Evolutionary conservation across 1,140 invertebrate genomes (phyloP).

Genomic region (Chironomus striatipennis): DNA sequence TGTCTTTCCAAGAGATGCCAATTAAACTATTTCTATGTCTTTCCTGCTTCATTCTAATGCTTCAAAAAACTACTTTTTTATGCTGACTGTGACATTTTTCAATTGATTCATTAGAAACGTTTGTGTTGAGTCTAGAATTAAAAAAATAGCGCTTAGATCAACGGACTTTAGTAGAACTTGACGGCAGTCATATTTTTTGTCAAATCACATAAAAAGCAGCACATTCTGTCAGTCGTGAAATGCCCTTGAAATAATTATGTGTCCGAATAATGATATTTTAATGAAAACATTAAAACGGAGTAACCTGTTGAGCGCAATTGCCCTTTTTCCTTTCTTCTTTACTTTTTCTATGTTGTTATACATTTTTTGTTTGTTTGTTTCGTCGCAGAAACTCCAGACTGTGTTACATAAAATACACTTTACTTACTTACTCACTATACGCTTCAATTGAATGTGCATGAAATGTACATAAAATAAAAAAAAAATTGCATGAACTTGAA

Average conservation of each 20-base stretch:
- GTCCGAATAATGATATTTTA: conserved; percentile 14
- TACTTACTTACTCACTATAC: conserved; percentile 13
- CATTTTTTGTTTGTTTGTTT: conserved; percentile 5
- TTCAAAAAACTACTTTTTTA: not conserved
- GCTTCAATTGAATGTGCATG: conserved; percentile 12
- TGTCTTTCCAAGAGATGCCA: too few species aligned
- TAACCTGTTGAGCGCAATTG: conserved; percentile 1
- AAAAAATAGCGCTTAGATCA: too few species aligned
- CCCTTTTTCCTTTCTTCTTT: not conserved
- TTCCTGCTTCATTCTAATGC: too few species aligned
- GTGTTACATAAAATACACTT: not conserved
- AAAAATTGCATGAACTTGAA: not conserved
- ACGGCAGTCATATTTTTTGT: not conserved
- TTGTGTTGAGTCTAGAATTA: too few species aligned
- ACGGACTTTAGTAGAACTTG: not conserved
- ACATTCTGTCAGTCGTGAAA: not conserved
- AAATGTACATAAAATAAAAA: not conserved
- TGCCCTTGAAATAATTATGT: conserved; percentile 9
- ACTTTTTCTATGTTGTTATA: not conserved
- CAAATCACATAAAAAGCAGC: not conserved
- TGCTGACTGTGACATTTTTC: not conserved
- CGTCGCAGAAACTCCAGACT: not conserved
- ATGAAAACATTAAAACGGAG: conserved; percentile 13
- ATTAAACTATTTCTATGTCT: too few species aligned
- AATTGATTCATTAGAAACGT: not conserved